These are phyloP conservation scores for honey bee (Apis mellifera) DNA, from an alignment of 1,140 invertebrate genomes.

Conservation along the genomic window DNA sequence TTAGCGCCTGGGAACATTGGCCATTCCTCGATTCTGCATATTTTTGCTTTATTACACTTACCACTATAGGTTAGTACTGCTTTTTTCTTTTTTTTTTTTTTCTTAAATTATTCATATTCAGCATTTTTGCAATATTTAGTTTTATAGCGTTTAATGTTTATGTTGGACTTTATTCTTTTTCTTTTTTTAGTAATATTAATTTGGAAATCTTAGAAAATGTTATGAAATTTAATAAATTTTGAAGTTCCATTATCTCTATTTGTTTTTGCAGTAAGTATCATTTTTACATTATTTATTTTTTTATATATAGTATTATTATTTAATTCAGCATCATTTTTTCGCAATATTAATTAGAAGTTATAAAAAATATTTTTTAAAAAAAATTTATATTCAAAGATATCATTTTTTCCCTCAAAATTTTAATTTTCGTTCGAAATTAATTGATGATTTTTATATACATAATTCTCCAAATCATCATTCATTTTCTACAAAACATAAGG, in stretches of 20 bases:
- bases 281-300: no score
- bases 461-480: neutral
- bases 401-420: neutral
- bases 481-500: neutral
- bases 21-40: slow-evolving; percentile 94
- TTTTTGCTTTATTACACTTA: slow-evolving; percentile 97
- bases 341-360: no score
- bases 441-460: neutral
- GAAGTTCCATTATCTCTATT: neutral
- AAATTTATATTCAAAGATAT: neutral
- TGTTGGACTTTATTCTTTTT: no score
- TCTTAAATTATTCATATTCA: neutral
- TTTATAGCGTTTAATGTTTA: neutral
- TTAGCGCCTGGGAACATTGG: slow-evolving; percentile 94
- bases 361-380: no score
- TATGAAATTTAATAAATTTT: neutral
- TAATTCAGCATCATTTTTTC: no score
- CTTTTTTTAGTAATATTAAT: no score
- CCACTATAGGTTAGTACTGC: slow-evolving; percentile 88
- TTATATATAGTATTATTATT: no score
- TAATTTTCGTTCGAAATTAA: neutral
- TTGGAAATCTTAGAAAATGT: neutral
- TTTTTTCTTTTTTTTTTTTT: no score
- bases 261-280: no score
- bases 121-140: neutral